Evolutionary conservation across 2,113 vertebrate species (phyloP).

Genomic region (Benitochromis conjunctus): DNA sequence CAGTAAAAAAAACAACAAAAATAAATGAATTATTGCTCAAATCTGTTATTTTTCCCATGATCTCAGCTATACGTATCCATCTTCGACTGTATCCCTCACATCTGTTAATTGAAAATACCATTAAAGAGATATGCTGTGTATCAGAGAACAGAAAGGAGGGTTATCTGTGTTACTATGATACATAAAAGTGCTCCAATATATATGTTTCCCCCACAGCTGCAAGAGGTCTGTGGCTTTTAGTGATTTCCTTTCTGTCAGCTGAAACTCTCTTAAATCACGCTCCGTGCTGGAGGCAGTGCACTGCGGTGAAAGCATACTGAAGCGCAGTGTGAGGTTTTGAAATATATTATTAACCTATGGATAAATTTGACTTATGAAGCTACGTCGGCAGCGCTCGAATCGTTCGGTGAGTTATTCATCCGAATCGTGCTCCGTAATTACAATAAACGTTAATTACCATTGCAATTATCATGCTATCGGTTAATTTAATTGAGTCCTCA

Average conservation of each 20-base stretch:
- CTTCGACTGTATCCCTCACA: background rate
- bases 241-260: background rate
- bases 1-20: background rate
- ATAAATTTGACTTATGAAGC: background rate
- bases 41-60: background rate
- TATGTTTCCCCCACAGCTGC: background rate
- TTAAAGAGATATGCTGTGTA: background rate
- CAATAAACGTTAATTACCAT: conserved; percentile 11
- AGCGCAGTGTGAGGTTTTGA: background rate
- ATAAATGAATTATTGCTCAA: background rate
- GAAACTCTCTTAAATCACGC: background rate
- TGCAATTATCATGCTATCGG: conserved; percentile 4
- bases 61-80: background rate
- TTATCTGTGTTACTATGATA: background rate
- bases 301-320: background rate
- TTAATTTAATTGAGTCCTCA: conserved; percentile 7
- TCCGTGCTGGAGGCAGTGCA: background rate
- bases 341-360: background rate
- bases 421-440: conserved; percentile 28
- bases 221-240: background rate
- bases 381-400: background rate
- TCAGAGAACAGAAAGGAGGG: background rate
- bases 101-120: background rate
- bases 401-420: background rate
- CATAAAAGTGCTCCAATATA: background rate